These are phyloP conservation scores for Trichopoda pennipes DNA, from an alignment of 2,888 invertebrate species.

Conservation along the genomic window DNA sequence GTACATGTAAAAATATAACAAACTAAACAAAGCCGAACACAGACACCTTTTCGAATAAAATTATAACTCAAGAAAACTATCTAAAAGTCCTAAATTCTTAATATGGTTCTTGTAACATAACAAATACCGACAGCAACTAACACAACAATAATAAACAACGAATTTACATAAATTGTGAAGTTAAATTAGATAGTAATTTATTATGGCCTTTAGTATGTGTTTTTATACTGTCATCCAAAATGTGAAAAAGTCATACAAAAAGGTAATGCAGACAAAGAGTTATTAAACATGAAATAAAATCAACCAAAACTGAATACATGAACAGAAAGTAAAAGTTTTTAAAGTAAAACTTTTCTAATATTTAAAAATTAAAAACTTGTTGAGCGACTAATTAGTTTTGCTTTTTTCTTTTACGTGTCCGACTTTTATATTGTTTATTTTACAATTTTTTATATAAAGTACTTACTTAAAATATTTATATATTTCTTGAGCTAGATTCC, in stretches of 20 bases:
- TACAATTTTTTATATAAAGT: too few relatives aligned
- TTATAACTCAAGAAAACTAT: slow-evolving; percentile 19
- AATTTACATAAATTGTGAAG: slow-evolving; percentile 59
- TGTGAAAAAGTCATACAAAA: not conserved
- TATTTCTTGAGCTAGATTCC: too few relatives aligned
- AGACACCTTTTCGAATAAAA: slow-evolving; percentile 34
- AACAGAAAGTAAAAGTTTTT: not conserved
- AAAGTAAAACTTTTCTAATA: too few relatives aligned
- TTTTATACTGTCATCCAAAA: slow-evolving; percentile 21
- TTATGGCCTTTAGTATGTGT: slow-evolving; percentile 38
- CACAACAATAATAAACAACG: slow-evolving; percentile 39
- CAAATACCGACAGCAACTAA: slow-evolving; percentile 18
- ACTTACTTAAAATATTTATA: too few relatives aligned
- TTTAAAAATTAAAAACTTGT: too few relatives aligned
- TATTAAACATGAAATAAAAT: slow-evolving; percentile 38
- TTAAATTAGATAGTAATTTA: slow-evolving; percentile 42
- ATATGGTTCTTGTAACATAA: slow-evolving; percentile 42
- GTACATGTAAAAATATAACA: slow-evolving; percentile 11
- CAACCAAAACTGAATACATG: slow-evolving; percentile 8
- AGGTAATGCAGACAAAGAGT: slow-evolving; percentile 6
- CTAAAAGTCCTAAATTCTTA: slow-evolving; percentile 48
- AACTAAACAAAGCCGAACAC: slow-evolving; percentile 52
- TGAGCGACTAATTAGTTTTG: too few relatives aligned
- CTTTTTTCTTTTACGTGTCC: too few relatives aligned
- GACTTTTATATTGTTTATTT: too few relatives aligned